Conservation (phyloP, 1,140 invertebrate genomes). For the Drosophila guanche region DNA sequence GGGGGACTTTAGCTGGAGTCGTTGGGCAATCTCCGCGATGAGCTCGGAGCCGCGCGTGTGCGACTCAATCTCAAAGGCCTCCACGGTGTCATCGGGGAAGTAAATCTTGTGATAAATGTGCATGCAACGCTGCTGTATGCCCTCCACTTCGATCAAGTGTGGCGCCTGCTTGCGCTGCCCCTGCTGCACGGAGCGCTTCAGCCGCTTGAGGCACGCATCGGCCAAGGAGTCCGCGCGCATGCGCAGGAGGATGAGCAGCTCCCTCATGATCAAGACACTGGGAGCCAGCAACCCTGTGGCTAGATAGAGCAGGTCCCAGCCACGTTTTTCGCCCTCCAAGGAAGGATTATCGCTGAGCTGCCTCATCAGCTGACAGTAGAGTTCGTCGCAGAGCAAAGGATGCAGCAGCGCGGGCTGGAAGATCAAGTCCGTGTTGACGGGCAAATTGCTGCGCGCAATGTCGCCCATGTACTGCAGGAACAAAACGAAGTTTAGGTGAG, state of each 20-base stretch:
- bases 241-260: slow-evolving; percentile 90
- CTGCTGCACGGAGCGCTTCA: slow-evolving; percentile 91
- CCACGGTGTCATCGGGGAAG: slow-evolving; percentile 96
- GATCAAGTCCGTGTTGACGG: slow-evolving; percentile 92
- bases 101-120: slow-evolving; percentile 96
- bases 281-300: slow-evolving; percentile 94
- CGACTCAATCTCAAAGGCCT: slow-evolving; percentile 91
- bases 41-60: slow-evolving; percentile 94
- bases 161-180: slow-evolving; percentile 94
- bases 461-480: slow-evolving; percentile 93
- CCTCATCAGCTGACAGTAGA: slow-evolving; percentile 97
- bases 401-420: slow-evolving; percentile 92
- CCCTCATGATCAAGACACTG: slow-evolving; percentile 85
- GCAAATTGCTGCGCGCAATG: slow-evolving; percentile 89
- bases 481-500: not conserved
- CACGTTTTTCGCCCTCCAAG: slow-evolving; percentile 93
- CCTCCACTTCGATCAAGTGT: slow-evolving; percentile 96
- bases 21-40: slow-evolving; percentile 90
- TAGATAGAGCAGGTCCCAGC: slow-evolving; percentile 97
- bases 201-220: slow-evolving; percentile 91
- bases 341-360: slow-evolving; percentile 95
- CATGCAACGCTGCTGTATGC: slow-evolving; percentile 96
- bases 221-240: slow-evolving; percentile 91
- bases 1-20: slow-evolving; percentile 89
- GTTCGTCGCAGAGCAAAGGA: slow-evolving; percentile 93